phyloP scores from a whole-genome alignment of 2,888 invertebrate species.

The Morinoia aosen region DNA sequence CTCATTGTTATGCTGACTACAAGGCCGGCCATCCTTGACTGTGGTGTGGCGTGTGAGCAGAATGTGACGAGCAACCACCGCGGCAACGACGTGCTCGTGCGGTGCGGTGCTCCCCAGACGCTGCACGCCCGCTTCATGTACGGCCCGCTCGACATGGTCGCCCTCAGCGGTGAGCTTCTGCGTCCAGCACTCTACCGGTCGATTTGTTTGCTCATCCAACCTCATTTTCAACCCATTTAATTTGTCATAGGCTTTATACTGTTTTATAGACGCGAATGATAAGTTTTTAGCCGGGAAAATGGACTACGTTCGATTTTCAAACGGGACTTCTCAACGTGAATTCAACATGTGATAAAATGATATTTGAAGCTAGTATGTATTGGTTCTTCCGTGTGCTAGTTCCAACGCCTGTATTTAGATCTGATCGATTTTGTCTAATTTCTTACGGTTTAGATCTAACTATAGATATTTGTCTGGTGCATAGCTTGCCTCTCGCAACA shows the following conservation, averaged over 20 bases:
- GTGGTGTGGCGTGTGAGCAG: slow-evolving; percentile 69
- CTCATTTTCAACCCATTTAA: not conserved
- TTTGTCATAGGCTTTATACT: too few relatives aligned
- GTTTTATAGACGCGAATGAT: not conserved
- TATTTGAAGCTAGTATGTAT: too few relatives aligned
- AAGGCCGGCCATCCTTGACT: not conserved
- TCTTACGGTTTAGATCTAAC: too few relatives aligned
- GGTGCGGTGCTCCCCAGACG: slow-evolving; percentile 89
- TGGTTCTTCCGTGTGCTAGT: too few relatives aligned
- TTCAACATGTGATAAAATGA: too few relatives aligned
- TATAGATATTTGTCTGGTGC: too few relatives aligned
- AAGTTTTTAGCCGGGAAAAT: not conserved
- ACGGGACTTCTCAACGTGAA: too few relatives aligned
- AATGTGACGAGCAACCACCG: slow-evolving; percentile 98
- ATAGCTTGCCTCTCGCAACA: too few relatives aligned
- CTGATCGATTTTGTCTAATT: too few relatives aligned
- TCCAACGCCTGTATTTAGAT: too few relatives aligned
- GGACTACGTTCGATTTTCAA: too few relatives aligned
- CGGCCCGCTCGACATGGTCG: slow-evolving; percentile 97
- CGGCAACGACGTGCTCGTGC: slow-evolving; percentile 98
- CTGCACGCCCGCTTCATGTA: slow-evolving; percentile 96
- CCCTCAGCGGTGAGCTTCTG: slow-evolving; percentile 80
- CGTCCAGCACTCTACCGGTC: not conserved
- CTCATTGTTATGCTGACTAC: not conserved
- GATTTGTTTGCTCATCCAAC: not conserved